Percentiles rank a stretch among this genome's conserved stretches.
Evolutionary conservation across 2,888 invertebrate genomes (phyloP).

Genomic region (Pyrrhosoma nymphula): DNA sequence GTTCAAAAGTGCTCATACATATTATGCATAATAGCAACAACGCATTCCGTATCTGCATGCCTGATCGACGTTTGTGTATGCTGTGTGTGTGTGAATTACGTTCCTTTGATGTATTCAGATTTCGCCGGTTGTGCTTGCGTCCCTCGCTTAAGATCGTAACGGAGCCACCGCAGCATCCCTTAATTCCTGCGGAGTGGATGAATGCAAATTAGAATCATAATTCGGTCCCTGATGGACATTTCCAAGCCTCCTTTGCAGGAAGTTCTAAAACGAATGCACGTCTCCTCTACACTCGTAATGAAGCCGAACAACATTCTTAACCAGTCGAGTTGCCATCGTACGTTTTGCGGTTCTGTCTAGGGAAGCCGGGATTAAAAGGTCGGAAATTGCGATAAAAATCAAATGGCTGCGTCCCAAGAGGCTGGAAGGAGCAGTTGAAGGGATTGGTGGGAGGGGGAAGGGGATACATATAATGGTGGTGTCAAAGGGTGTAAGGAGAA

Average conservation of each 20-base stretch:
- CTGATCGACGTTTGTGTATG: not conserved
- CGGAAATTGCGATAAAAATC: not conserved
- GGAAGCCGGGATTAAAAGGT: not conserved
- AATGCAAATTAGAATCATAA: not conserved
- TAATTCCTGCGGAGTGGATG: not conserved
- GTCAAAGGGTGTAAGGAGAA: not conserved
- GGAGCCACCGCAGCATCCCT: not conserved
- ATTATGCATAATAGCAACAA: too few relatives aligned
- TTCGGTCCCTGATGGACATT: not conserved
- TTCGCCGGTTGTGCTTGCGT: not conserved
- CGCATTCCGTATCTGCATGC: not conserved
- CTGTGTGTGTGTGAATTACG: not conserved
- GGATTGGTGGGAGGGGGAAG: not conserved
- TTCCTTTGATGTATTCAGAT: not conserved
- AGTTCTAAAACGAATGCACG: not conserved
- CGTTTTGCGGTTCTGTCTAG: not conserved
- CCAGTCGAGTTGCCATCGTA: not conserved
- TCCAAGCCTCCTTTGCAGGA: not conserved
- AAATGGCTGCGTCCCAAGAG: not conserved
- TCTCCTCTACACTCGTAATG: not conserved
- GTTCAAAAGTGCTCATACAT: too few relatives aligned
- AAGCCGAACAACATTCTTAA: not conserved
- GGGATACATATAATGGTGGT: not conserved
- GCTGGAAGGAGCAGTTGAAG: not conserved
- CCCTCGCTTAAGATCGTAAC: not conserved